Base-by-base conservation (phyloP, 2,113 vertebrate species). In the Lanius collurio region DNA sequence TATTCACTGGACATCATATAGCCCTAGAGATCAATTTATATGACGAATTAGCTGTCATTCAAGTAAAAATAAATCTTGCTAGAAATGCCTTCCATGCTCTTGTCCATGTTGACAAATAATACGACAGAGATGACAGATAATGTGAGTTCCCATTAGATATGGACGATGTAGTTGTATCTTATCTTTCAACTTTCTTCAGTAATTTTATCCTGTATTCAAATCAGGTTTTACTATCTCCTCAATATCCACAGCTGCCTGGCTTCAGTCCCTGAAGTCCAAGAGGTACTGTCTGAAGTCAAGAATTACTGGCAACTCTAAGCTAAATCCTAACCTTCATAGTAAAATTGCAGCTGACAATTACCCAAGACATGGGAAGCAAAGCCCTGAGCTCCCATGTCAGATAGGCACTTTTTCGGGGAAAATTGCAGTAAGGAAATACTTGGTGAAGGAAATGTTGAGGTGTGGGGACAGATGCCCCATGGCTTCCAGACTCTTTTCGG, bases 91-190 rank as follows among this genome's bases (percentile, higher is more conserved):
- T 89, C 26, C 42, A 21, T 78, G 18, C 52, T 78, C 10, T 71
- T 78, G 74, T 89, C 83, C 44, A 31, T 87, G 64, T 79, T 92
- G 91, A 79, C 69, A 94, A 95, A 90, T 89, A 93, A 71, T 56
- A 49, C 21, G 69, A 74, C 42, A 71, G 41, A 83, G 23, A 64
- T 87, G 83, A 69, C 8, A 24, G 83, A 89, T 88, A 87, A 68
- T 59, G 15, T 37, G 47, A 10, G 27, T 41, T 89, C 64, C 52
- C 44, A 44, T 78, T 71, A 91, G 77, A 75, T 87, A 84, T 78
- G 73, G 47, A 41, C 74, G 30, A 41, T 68, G 33, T 81, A 75
- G 73, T 71, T 83, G 15, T 88, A 59, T 83, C 46, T 77, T 85
- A 47, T 69, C 10, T 83, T 88, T 85, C 10, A 13, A 57, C 26